Evolutionary conservation across 2,888 invertebrate genomes (phyloP).

Genomic region (Cyclophora albipunctata): DNA sequence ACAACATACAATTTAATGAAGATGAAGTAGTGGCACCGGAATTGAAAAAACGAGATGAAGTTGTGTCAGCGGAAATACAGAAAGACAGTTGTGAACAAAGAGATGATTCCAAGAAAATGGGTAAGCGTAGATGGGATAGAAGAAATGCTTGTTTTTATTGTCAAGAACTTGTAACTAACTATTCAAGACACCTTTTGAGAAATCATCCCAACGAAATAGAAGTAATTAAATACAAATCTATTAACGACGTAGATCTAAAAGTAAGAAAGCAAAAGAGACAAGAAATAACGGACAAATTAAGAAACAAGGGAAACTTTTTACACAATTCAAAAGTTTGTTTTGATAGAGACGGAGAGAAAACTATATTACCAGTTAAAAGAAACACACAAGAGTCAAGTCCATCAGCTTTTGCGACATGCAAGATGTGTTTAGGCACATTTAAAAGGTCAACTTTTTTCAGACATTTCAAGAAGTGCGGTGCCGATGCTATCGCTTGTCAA

Average conservation of each 20-base stretch:
- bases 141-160: too few species aligned
- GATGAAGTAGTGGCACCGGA: too few species aligned
- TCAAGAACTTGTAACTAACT: neutral
- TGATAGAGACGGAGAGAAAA: neutral
- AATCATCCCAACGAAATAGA: slow-evolving; percentile 1
- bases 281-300: slow-evolving; percentile 4
- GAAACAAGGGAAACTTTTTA: slow-evolving; percentile 8
- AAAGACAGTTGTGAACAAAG: too few species aligned
- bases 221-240: slow-evolving; percentile 3
- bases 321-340: slow-evolving; percentile 8
- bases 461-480: slow-evolving; percentile 8
- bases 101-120: too few species aligned
- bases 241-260: slow-evolving; percentile 5
- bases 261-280: slow-evolving; percentile 3
- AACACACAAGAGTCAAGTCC: too few species aligned
- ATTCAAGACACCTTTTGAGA: slow-evolving; percentile 3
- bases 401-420: slow-evolving; percentile 1
- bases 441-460: slow-evolving; percentile 8
- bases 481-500: neutral
- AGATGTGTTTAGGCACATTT: slow-evolving; percentile 8
- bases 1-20: too few species aligned
- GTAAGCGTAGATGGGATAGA: too few species aligned
- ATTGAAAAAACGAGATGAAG: too few species aligned
- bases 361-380: too few species aligned
- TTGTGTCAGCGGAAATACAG: too few species aligned